These are phyloP conservation scores for Brachionus calyciflorus DNA, from an alignment of 1,140 invertebrate genomes.

Conservation along the genomic window DNA sequence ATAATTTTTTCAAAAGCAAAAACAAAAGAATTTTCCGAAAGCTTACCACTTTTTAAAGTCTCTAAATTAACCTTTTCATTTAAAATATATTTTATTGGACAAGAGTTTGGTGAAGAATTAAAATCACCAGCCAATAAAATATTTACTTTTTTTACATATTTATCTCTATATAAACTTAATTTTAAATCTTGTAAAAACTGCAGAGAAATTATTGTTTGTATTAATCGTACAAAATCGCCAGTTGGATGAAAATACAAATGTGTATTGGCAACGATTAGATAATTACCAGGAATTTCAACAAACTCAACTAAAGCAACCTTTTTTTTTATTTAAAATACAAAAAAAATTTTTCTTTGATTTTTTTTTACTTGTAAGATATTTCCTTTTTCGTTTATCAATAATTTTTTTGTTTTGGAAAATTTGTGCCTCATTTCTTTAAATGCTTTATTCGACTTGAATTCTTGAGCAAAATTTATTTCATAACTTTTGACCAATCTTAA, in stretches of 20 bases:
- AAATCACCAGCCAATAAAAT: slow-evolving; percentile 38
- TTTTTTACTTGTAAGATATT: slow-evolving; percentile 28
- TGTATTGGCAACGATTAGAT: slow-evolving; percentile 15
- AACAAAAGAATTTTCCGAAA: too few relatives aligned
- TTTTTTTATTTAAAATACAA: too few relatives aligned
- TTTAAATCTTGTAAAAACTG: slow-evolving; percentile 22
- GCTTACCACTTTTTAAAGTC: not conserved
- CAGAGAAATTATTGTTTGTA: slow-evolving; percentile 9
- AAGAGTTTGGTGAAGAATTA: not conserved
- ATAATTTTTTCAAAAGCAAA: not conserved
- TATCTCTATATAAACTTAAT: not conserved
- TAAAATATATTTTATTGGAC: not conserved
- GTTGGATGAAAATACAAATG: slow-evolving; percentile 44
- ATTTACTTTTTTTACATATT: slow-evolving; percentile 10
- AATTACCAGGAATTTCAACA: slow-evolving; percentile 2
- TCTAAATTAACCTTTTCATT: not conserved
- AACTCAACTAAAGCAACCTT: slow-evolving; percentile 20
- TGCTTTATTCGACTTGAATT: not conserved
- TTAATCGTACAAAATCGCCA: slow-evolving; percentile 13
- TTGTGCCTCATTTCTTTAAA: not conserved
- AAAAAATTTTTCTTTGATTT: too few relatives aligned
- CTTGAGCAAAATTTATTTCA: not conserved
- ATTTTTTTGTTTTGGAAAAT: not conserved
- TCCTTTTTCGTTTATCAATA: not conserved
- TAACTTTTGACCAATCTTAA: slow-evolving; percentile 1